Evolutionary conservation across 2,888 invertebrate species (phyloP).

Genomic region (Macroteleia sp.): DNA sequence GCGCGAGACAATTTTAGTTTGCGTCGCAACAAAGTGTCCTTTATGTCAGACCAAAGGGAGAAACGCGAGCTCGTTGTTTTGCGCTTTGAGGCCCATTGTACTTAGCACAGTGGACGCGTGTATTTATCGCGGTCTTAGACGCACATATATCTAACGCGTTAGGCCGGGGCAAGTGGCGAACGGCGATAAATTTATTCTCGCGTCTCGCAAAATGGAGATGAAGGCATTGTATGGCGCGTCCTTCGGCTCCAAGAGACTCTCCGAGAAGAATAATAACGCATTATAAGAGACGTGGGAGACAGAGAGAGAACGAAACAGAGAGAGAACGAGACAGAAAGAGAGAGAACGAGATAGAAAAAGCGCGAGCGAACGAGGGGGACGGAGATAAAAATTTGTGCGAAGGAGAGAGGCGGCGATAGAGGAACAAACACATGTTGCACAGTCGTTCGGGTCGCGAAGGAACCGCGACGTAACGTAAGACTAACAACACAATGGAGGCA

Average conservation of each 20-base stretch:
- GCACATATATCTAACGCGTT: slow-evolving; percentile 64
- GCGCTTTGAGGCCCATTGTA: slow-evolving; percentile 63
- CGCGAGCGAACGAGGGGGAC: slow-evolving; percentile 50
- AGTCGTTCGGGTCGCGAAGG: slow-evolving; percentile 72
- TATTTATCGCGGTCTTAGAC: slow-evolving; percentile 66
- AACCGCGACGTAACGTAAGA: slow-evolving; percentile 80
- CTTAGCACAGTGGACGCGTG: slow-evolving; percentile 58
- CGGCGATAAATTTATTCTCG: slow-evolving; percentile 72
- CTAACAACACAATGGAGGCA: slow-evolving; percentile 84
- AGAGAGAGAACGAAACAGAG: too few species aligned
- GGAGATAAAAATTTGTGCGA: slow-evolving; percentile 48
- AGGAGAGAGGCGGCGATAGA: slow-evolving; percentile 59
- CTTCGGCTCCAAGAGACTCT: slow-evolving; percentile 69
- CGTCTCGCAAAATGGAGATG: slow-evolving; percentile 72
- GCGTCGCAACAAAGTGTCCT: slow-evolving; percentile 63
- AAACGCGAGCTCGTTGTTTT: slow-evolving; percentile 52
- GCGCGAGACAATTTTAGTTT: slow-evolving; percentile 57
- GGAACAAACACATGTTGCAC: slow-evolving; percentile 83
- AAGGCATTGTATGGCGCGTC: slow-evolving; percentile 73
- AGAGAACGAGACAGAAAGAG: too few species aligned
- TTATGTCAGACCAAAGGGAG: slow-evolving; percentile 62
- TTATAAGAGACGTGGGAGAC: too few species aligned
- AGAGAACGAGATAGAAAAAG: too few species aligned
- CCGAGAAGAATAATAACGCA: slow-evolving; percentile 74
- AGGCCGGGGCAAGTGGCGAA: slow-evolving; percentile 58